A percentile compares a stretch with the other conserved stretches of the same genome.
These are phyloP conservation scores for Ctenochaetus hawaiiensis DNA, from an alignment of 2,797 vertebrate genomes.

Conservation along the genomic window DNA sequence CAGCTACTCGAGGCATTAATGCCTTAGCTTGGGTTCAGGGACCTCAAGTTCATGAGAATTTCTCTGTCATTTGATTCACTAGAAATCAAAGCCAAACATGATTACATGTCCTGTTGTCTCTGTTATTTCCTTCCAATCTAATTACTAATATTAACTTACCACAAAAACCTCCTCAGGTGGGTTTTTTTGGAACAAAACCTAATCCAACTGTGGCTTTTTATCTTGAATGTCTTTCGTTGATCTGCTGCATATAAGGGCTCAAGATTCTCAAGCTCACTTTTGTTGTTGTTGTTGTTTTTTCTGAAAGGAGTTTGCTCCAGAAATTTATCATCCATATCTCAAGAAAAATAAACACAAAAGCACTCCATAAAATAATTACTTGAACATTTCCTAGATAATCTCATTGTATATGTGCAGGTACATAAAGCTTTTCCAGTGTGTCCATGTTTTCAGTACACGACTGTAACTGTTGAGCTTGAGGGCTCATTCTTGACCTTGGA, in stretches of 20 bases:
- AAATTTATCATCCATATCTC: neutral
- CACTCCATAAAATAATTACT: too few relatives aligned
- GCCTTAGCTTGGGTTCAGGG: neutral
- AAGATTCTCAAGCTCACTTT: neutral
- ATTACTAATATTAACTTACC: conserved; percentile 1
- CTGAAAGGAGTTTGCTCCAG: too few relatives aligned
- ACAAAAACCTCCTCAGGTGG: neutral
- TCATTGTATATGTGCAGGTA: neutral
- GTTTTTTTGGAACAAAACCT: neutral
- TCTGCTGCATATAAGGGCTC: neutral
- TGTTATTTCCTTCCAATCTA: conserved; percentile 1
- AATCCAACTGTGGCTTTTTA: neutral
- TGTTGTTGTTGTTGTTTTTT: too few relatives aligned
- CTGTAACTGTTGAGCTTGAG: neutral
- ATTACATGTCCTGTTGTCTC: neutral
- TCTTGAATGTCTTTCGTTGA: neutral
- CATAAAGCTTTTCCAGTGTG: neutral
- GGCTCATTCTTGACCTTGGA: neutral
- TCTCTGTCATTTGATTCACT: neutral
- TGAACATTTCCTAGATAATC: neutral
- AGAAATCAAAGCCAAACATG: conserved; percentile 9
- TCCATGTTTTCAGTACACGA: neutral
- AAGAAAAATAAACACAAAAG: neutral
- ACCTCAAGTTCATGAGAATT: conserved; percentile 4
- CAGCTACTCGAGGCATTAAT: neutral